Percentiles rank a stretch among this genome's conserved stretches.
phyloP scores from a whole-genome alignment of 1,140 invertebrate species.

The Lasioglossum baleicum region DNA sequence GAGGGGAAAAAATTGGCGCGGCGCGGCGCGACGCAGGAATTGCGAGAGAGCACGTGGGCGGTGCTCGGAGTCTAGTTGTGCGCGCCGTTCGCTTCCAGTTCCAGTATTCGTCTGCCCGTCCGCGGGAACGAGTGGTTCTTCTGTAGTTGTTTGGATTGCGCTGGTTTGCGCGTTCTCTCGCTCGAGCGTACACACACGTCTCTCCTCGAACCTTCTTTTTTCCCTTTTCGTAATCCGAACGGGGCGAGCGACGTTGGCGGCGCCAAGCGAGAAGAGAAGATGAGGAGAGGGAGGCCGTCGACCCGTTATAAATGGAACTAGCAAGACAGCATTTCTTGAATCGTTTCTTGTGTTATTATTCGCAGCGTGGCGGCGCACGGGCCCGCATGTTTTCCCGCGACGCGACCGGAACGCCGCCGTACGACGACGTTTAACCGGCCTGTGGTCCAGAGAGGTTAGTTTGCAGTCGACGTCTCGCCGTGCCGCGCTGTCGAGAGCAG shows the following conservation, averaged over 20 bases:
- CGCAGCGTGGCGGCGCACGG: slow-evolving; percentile 50
- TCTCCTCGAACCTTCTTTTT: slow-evolving; percentile 15
- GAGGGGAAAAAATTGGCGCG: background rate
- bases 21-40: slow-evolving; percentile 27
- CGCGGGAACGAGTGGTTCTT: slow-evolving; percentile 11
- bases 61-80: slow-evolving; percentile 50
- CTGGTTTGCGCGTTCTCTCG: background rate
- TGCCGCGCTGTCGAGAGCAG: background rate
- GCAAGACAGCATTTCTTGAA: slow-evolving; percentile 61
- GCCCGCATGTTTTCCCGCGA: slow-evolving; percentile 35
- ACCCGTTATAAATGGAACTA: slow-evolving; percentile 65
- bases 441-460: background rate
- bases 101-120: slow-evolving; percentile 47
- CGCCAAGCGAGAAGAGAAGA: slow-evolving; percentile 65
- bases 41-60: slow-evolving; percentile 50
- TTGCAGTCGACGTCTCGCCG: background rate
- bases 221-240: slow-evolving; percentile 58
- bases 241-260: slow-evolving; percentile 55
- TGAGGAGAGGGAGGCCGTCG: slow-evolving; percentile 62
- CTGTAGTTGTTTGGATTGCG: background rate
- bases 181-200: slow-evolving; percentile 4
- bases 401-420: slow-evolving; percentile 25
- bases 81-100: slow-evolving; percentile 49
- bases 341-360: slow-evolving; percentile 65
- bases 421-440: background rate